A percentile compares a stretch with the other conserved stretches of the same genome.
Conservation (phyloP, 2,888 invertebrate genomes). For the Gymnocheta viridis region DNA sequence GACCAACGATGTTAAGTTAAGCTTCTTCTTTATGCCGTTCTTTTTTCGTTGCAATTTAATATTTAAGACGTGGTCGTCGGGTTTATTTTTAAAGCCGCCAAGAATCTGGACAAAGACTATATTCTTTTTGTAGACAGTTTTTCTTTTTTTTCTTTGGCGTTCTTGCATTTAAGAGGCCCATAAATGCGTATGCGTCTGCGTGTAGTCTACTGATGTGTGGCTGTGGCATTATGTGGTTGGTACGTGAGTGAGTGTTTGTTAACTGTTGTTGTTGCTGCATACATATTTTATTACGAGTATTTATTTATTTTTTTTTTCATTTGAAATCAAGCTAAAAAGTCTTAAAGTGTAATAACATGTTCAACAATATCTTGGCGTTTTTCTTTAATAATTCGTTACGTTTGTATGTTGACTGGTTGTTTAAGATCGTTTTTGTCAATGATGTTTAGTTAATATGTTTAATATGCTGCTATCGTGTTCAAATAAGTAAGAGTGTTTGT, state of each 20-base stretch:
- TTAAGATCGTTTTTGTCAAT: slow-evolving; percentile 36
- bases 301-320: not conserved
- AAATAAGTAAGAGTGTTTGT: slow-evolving; percentile 68
- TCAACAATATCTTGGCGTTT: slow-evolving; percentile 48
- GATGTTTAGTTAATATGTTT: not conserved
- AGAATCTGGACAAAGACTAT: slow-evolving; percentile 43
- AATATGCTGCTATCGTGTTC: not conserved
- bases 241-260: slow-evolving; percentile 34
- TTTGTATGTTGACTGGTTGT: slow-evolving; percentile 46
- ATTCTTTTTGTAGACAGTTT: not conserved
- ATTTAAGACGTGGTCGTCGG: slow-evolving; percentile 6
- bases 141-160: slow-evolving; percentile 3
- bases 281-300: no score
- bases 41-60: not conserved
- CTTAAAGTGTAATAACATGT: slow-evolving; percentile 62
- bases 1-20: slow-evolving; percentile 13
- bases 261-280: not conserved
- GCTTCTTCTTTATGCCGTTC: slow-evolving; percentile 1
- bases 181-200: slow-evolving; percentile 66
- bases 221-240: slow-evolving; percentile 25
- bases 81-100: slow-evolving; percentile 39
- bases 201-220: slow-evolving; percentile 54
- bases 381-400: slow-evolving; percentile 33
- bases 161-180: slow-evolving; percentile 44
- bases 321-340: slow-evolving; percentile 24